These are phyloP conservation scores for Fragum whitleyi DNA, from an alignment of 2,888 invertebrate species.

Conservation along the genomic window DNA sequence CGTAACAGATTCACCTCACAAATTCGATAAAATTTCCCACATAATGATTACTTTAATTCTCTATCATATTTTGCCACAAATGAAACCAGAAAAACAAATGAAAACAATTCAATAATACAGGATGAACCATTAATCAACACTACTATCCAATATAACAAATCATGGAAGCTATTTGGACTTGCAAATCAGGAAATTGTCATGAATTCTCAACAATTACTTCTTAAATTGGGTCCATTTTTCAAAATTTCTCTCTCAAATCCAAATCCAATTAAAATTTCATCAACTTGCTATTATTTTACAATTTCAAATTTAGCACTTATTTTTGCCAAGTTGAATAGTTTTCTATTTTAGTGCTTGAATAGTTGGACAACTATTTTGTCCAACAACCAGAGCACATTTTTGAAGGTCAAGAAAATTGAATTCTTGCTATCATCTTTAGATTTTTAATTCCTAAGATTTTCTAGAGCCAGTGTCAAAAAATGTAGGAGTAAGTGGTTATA, in stretches of 20 bases:
- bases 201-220: slow-evolving; percentile 7
- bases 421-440: too few relatives aligned
- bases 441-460: too few relatives aligned
- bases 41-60: too few relatives aligned
- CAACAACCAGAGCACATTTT: too few relatives aligned
- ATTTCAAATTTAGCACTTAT: background rate
- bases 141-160: slow-evolving; percentile 13
- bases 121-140: background rate
- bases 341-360: background rate
- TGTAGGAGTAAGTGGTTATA: too few relatives aligned
- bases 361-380: too few relatives aligned
- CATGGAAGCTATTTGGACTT: slow-evolving; percentile 11
- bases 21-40: too few relatives aligned
- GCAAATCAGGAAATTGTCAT: background rate
- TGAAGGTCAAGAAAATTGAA: too few relatives aligned
- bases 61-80: background rate
- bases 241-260: background rate
- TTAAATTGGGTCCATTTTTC: slow-evolving; percentile 18
- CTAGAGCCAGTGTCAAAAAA: too few relatives aligned
- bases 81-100: background rate
- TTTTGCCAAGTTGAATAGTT: background rate
- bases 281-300: background rate
- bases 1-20: too few relatives aligned
- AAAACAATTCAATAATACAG: background rate
- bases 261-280: slow-evolving; percentile 4